phyloP scores from a whole-genome alignment of 1,140 invertebrate genomes.

The Planococcus citri region DNA sequence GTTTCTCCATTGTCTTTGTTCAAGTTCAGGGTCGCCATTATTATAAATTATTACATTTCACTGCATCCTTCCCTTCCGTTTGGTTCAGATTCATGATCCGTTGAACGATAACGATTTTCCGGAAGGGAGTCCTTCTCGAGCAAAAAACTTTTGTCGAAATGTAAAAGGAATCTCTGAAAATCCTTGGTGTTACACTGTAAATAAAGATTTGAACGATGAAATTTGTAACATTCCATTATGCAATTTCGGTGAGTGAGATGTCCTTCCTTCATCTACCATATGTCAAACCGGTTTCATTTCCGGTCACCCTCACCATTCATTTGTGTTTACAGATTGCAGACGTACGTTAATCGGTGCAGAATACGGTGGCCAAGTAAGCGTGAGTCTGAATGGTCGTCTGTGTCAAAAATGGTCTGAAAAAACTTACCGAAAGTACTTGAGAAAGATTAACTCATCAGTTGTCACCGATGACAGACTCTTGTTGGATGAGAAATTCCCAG shows the following conservation, averaged over 20 bases:
- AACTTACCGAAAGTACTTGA: conserved; percentile 9
- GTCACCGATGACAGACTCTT: neutral
- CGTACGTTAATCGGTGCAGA: conserved; percentile 40
- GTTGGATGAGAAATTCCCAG: conserved; percentile 14
- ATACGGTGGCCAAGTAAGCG: conserved; percentile 36
- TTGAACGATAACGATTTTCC: conserved; percentile 39
- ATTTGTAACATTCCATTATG: conserved; percentile 40
- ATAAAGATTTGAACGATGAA: conserved; percentile 36
- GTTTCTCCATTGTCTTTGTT: too few species aligned
- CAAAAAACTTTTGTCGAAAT: conserved; percentile 42
- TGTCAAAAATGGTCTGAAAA: conserved; percentile 22
- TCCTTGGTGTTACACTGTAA: conserved; percentile 43
- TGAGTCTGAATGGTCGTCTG: conserved; percentile 28
- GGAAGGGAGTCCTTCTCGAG: conserved; percentile 35
- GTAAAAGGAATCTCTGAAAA: conserved; percentile 35
- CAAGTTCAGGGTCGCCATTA: too few species aligned
- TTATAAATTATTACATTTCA: too few species aligned
- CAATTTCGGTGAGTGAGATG: conserved; percentile 29
- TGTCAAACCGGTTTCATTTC: neutral
- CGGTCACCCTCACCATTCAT: neutral
- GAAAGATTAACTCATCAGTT: too few species aligned
- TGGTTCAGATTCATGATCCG: too few species aligned
- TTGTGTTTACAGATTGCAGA: conserved; percentile 33
- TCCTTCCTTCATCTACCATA: too few species aligned
- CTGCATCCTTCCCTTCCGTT: too few species aligned